phyloP scores from a whole-genome alignment of 1,140 invertebrate species.

The Forficula auricularia region DNA sequence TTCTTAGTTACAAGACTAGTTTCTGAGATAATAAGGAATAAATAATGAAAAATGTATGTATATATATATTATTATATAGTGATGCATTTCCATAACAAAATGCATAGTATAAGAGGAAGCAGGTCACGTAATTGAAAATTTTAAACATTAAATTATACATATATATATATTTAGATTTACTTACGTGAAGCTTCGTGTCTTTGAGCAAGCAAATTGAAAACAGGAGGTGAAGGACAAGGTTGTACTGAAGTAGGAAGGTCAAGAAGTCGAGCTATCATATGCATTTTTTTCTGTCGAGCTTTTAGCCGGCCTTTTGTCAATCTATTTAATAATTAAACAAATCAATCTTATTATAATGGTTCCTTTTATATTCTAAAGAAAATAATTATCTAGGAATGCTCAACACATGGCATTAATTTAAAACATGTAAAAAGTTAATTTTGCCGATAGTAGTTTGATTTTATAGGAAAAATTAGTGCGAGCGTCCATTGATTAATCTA shows the following conservation, averaged over 20 bases:
- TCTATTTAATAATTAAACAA: constrained; percentile 28
- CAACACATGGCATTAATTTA: too few species aligned
- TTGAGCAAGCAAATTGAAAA: constrained; percentile 20
- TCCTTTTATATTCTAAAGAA: neutral
- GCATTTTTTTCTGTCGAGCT: constrained; percentile 89
- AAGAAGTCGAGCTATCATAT: constrained; percentile 77
- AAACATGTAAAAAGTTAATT: neutral
- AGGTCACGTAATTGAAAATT: too few species aligned
- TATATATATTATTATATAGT: too few species aligned
- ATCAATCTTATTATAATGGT: neutral
- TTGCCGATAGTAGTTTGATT: too few species aligned
- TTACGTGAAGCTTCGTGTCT: constrained; percentile 13
- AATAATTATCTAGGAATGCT: neutral
- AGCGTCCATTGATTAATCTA: too few species aligned
- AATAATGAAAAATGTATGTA: too few species aligned
- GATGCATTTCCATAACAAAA: too few species aligned
- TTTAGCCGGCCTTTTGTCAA: constrained; percentile 73
- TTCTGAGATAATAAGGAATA: too few species aligned
- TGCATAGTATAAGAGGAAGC: too few species aligned
- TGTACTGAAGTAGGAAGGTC: constrained; percentile 53
- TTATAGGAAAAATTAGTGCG: too few species aligned
- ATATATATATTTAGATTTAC: neutral
- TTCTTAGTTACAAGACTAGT: too few species aligned
- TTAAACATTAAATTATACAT: too few species aligned
- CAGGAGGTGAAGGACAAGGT: constrained; percentile 33